Conservation (phyloP, 2,113 vertebrate species). For the Loxodonta africana region DNA sequence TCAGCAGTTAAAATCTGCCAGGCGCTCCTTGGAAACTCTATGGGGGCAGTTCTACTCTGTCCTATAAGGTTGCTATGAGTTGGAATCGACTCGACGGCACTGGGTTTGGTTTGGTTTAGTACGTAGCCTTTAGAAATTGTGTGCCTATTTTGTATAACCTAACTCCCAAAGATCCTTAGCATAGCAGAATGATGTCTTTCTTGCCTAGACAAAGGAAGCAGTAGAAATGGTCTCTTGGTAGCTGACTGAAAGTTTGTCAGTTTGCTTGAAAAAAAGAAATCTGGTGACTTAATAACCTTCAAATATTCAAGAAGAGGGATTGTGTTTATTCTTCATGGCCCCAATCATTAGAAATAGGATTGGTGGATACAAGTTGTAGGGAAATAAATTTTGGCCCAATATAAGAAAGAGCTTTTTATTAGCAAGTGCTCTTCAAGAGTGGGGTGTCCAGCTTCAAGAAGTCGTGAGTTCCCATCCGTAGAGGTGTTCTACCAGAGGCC, state of each 20-base stretch:
- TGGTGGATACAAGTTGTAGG: neutral
- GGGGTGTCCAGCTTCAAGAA: neutral
- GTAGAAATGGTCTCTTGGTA: slow-evolving; percentile 1
- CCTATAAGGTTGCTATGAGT: no score
- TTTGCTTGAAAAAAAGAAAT: slow-evolving; percentile 18
- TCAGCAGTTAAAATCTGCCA: no score
- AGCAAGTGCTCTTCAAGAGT: neutral
- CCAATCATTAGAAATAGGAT: neutral
- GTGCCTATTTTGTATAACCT: neutral
- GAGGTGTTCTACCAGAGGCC: neutral
- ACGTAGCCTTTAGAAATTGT: neutral
- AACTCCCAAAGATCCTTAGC: neutral
- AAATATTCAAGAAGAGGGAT: slow-evolving; percentile 25
- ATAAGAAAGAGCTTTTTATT: neutral
- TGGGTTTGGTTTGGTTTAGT: no score
- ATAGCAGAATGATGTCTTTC: slow-evolving; percentile 29
- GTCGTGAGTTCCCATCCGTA: neutral
- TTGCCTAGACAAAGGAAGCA: neutral
- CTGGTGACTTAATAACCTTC: neutral
- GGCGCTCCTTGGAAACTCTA: no score
- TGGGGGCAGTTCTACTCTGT: no score
- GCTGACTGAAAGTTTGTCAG: slow-evolving; percentile 40
- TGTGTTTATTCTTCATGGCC: neutral
- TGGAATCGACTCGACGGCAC: no score
- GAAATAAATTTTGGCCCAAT: neutral